phyloP scores from a whole-genome alignment of 2,888 invertebrate genomes.

The Ditula angustiorana region DNA sequence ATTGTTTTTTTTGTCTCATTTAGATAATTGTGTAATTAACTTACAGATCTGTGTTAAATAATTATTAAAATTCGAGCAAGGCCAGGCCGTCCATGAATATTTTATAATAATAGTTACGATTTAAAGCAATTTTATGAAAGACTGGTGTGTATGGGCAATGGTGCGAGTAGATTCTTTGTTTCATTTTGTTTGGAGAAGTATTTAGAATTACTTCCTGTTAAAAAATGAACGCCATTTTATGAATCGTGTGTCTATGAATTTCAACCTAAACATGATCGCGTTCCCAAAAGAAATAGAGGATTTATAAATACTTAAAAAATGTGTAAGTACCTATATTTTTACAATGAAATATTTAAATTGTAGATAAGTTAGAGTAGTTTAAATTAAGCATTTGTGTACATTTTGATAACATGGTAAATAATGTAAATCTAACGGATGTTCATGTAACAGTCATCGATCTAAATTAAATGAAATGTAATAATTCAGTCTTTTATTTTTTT shows the following conservation, averaged over 20 bases:
- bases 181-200: conserved; percentile 3
- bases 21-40: conserved; percentile 29
- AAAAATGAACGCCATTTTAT: conserved; percentile 15
- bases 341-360: conserved; percentile 73
- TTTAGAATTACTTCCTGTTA: conserved; percentile 8
- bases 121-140: conserved; percentile 70
- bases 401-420: conserved; percentile 73
- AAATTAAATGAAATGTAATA: conserved; percentile 74
- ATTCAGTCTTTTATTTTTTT: conserved; percentile 76
- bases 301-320: conserved; percentile 56
- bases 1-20: conserved; percentile 50
- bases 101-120: conserved; percentile 56
- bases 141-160: conserved; percentile 64
- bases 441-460: conserved; percentile 71
- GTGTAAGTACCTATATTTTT: conserved; percentile 81
- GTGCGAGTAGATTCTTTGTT: conserved; percentile 48
- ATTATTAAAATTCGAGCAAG: conserved; percentile 52
- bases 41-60: conserved; percentile 60
- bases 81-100: conserved; percentile 79
- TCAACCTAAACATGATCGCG: conserved; percentile 39
- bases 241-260: conserved; percentile 2
- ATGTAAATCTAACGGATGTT: conserved; percentile 62
- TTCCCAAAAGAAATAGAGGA: conserved; percentile 39
- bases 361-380: conserved; percentile 62
- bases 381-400: conserved; percentile 76